Base-by-base conservation (phyloP, 92 coral and sea anemone species). In the Porites rus region DNA sequence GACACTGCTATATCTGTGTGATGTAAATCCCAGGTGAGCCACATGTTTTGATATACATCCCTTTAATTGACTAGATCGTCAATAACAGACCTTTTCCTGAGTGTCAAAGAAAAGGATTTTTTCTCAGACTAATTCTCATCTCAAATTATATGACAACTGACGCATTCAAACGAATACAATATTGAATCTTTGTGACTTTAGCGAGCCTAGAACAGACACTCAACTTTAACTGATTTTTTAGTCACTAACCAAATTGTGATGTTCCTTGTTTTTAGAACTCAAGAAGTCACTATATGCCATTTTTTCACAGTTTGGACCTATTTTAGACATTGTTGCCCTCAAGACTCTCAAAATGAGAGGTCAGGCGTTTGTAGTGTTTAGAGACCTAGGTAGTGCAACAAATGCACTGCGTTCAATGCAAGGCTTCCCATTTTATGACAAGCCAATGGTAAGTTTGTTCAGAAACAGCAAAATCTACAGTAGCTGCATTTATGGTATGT, bases 381-480 rank as follows among this genome's bases (percentile, higher is more conserved):
- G 89, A 77, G 99, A 97, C 77, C 69, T 97, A 81, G 85, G 91
- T 16, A 97, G 98, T 86, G 94, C 99, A 46, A 95, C 99, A 66
- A 97, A 97, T 93, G 99, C 99, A 52, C 90, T 97, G 51, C 91
- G 99, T 69, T 97, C 99, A 4, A 97, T 97, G 99, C 99, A 97
- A 79, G 99, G 99, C 24, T 97, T 97, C 76, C 99, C 99, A 10
- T 97, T 97, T 92, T 97, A 97, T 86, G 99, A 97, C 85, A 97
- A 97, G 65, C 99, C 99, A 51, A 97, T 97, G 99, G 99, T 97
- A 89, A 90, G 98, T 93, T 22, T 58, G 6, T 13, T 7, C 52
- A 21, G 62, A 84, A 65, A 53, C 31, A 25, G 28, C 76, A 66
- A 4, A 43, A 38, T 51, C 74, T 50, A 16, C 80, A 9, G 60